Conservation (phyloP, 2,797 vertebrate genomes). For the Melanotaenia nigrans region DNA sequence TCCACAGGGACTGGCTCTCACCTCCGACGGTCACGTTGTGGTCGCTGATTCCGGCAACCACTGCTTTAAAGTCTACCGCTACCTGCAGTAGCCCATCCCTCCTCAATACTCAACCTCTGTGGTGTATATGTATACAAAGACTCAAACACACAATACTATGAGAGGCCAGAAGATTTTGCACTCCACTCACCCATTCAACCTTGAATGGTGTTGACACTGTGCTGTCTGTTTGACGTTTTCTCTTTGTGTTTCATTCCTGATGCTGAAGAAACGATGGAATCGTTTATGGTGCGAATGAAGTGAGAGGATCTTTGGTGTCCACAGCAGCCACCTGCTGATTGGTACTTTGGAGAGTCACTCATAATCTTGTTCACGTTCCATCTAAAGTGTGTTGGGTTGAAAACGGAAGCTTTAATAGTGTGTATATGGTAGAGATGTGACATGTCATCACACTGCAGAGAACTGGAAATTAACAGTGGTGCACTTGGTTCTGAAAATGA, state of each 20-base stretch:
- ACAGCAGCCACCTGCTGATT: constrained; percentile 33
- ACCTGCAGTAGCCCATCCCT: constrained; percentile 87
- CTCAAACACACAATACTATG: constrained; percentile 1
- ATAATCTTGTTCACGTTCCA: constrained; percentile 47
- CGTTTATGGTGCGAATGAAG: constrained; percentile 30
- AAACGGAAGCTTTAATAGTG: constrained; percentile 34
- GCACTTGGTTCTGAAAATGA: constrained; percentile 38
- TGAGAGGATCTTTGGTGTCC: constrained; percentile 20
- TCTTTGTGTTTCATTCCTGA: constrained; percentile 24
- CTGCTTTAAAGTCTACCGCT: constrained; percentile 98
- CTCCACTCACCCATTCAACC: constrained; percentile 39
- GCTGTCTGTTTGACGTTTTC: constrained; percentile 50
- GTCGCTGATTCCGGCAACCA: constrained; percentile 99
- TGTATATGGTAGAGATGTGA: constrained; percentile 35
- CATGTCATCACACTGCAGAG: constrained; percentile 33
- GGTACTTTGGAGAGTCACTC: constrained; percentile 38
- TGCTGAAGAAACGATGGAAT: constrained; percentile 5
- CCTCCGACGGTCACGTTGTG: constrained; percentile 95
- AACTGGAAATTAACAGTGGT: constrained; percentile 45
- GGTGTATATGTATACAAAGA: constrained; percentile 14
- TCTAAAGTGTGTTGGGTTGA: constrained; percentile 24
- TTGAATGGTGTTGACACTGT: constrained; percentile 39
- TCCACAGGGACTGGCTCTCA: constrained; percentile 95
- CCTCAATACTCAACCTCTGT: constrained; percentile 22
- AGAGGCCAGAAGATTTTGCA: constrained; percentile 39